phyloP scores from a whole-genome alignment of 2,113 vertebrate species.

The Entosphenus tridentatus region DNA sequence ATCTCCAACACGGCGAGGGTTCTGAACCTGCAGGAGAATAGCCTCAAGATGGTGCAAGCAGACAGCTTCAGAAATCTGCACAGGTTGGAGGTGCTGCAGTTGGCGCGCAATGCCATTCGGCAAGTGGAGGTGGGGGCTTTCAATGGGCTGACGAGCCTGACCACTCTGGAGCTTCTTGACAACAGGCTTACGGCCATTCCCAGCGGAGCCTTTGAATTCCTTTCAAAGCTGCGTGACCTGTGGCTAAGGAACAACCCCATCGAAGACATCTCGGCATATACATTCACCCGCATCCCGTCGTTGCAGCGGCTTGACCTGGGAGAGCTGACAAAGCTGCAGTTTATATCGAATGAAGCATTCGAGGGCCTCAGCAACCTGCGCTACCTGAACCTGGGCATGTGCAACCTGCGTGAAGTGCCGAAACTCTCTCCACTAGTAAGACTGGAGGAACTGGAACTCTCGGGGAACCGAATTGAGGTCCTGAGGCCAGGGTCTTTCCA shows the following conservation, averaged over 20 bases:
- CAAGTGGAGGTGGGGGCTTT: conserved; percentile 97
- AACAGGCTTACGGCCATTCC: conserved; percentile 92
- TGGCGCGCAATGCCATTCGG: conserved; percentile 79
- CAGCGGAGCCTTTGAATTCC: conserved; percentile 89
- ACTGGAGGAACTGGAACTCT: conserved; percentile 89
- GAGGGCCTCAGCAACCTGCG: conserved; percentile 87
- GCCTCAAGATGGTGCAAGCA: conserved; percentile 79
- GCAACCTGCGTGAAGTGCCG: conserved; percentile 77
- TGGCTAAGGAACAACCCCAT: conserved; percentile 96
- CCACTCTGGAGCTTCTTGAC: conserved; percentile 88
- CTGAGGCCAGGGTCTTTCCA: conserved; percentile 67
- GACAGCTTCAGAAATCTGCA: conserved; percentile 83
- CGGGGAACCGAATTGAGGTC: conserved; percentile 72
- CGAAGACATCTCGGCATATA: conserved; percentile 88
- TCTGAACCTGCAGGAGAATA: conserved; percentile 98
- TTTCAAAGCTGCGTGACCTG: conserved; percentile 82
- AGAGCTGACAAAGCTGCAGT: conserved; percentile 77
- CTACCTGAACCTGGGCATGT: conserved; percentile 94
- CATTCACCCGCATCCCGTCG: conserved; percentile 90
- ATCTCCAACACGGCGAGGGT: conserved; percentile 76
- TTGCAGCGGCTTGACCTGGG: conserved; percentile 85
- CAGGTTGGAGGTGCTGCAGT: conserved; percentile 82
- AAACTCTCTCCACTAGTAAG: conserved; percentile 58
- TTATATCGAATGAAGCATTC: conserved; percentile 86
- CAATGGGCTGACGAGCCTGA: conserved; percentile 84